Evolutionary conservation across 2,797 vertebrate genomes (phyloP).

Genomic region (Buphagus erythrorhynchus): DNA sequence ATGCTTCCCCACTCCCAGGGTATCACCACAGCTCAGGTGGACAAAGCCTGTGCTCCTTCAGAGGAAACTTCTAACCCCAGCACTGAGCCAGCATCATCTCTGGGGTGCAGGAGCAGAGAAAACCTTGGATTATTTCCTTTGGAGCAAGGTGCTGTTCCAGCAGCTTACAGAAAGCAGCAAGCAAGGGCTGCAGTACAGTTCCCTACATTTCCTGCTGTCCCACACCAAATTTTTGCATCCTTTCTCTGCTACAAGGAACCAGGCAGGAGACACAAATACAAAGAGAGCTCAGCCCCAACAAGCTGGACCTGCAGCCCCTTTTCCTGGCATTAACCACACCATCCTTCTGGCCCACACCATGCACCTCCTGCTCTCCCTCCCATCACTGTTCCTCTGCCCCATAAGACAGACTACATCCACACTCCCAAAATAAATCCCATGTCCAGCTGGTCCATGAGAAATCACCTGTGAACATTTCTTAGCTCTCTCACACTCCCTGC

Average conservation of each 20-base stretch:
- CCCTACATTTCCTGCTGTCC: not conserved
- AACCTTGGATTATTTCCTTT: not conserved
- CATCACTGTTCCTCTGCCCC: not conserved
- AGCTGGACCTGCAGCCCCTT: not conserved
- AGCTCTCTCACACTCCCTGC: not conserved
- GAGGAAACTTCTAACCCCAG: not conserved
- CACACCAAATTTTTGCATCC: not conserved
- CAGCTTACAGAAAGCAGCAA: not conserved
- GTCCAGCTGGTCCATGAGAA: not conserved
- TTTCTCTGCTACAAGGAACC: not conserved
- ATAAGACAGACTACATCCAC: not conserved
- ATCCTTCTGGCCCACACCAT: not conserved
- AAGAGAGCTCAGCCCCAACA: not conserved
- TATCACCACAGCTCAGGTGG: rapidly evolving
- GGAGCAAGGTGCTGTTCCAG: not conserved
- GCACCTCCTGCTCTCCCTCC: not conserved
- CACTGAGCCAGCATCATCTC: not conserved
- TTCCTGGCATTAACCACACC: not conserved
- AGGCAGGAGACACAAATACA: not conserved
- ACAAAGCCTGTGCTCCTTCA: not conserved
- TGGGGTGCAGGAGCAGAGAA: not conserved
- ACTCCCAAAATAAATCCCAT: not conserved
- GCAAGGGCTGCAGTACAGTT: rapidly evolving
- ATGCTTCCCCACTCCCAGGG: not conserved
- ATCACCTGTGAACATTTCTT: not conserved